These are phyloP conservation scores for Oreortyx pictus DNA, from an alignment of 2,797 vertebrate genomes.

Conservation along the genomic window DNA sequence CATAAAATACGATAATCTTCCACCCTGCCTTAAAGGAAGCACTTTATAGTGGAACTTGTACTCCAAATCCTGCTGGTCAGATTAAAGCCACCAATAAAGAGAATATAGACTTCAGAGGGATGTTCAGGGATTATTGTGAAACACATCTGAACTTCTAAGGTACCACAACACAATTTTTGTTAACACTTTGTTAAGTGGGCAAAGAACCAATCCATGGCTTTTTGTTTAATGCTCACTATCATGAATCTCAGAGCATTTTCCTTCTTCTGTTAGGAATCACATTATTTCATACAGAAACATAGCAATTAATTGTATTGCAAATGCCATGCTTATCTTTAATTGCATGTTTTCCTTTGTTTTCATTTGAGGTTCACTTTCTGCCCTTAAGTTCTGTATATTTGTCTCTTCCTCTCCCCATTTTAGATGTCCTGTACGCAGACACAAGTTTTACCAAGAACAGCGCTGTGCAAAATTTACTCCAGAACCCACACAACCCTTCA, in stretches of 20 bases:
- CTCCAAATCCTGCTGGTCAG: background rate
- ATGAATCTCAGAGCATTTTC: background rate
- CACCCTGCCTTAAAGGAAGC: background rate
- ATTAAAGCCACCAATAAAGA: background rate
- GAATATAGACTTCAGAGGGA: background rate
- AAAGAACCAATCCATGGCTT: background rate
- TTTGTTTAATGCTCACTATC: background rate
- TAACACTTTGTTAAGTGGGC: background rate
- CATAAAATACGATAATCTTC: background rate
- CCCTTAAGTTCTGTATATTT: background rate
- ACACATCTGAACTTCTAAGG: background rate
- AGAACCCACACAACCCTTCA: constrained; percentile 79
- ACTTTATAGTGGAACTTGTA: background rate
- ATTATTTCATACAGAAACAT: background rate
- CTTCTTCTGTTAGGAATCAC: background rate
- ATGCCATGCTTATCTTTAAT: background rate
- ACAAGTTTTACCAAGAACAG: constrained; percentile 85
- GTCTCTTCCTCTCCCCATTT: constrained; percentile 71
- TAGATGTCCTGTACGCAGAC: constrained; percentile 86
- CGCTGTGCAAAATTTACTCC: constrained; percentile 85
- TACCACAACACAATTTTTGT: background rate
- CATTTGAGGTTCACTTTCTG: background rate
- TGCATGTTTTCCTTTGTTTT: background rate
- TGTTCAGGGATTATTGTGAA: background rate
- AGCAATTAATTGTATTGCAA: background rate